Conservation (phyloP, 2,797 vertebrate species). For the Sebastes diaconus region DNA sequence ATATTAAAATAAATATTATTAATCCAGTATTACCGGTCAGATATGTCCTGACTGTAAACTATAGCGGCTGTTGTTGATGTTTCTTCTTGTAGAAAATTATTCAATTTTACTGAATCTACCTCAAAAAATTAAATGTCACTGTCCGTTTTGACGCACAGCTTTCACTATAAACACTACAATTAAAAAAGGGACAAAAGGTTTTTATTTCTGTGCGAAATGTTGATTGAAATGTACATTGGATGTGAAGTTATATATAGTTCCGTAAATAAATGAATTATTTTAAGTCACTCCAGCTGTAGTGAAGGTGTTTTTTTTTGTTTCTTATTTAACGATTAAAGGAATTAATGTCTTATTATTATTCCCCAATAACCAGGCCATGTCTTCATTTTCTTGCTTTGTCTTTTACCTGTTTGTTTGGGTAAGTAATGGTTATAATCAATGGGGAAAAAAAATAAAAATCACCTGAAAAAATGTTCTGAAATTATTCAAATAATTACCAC, state of each 20-base stretch:
- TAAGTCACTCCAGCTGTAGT: conserved; percentile 39
- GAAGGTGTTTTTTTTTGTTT: background rate
- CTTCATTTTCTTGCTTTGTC: background rate
- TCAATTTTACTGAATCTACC: conserved; percentile 73
- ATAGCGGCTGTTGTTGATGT: conserved; percentile 19
- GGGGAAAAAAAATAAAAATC: background rate
- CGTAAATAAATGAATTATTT: conserved; percentile 75
- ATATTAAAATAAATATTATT: background rate
- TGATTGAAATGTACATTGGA: conserved; percentile 57
- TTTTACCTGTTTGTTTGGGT: background rate
- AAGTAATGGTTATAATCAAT: background rate
- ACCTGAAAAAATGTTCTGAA: background rate
- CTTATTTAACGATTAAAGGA: background rate
- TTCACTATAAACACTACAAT: conserved; percentile 14
- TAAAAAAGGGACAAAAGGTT: background rate
- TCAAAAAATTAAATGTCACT: conserved; percentile 64
- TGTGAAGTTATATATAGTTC: conserved; percentile 70
- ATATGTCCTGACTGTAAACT: background rate
- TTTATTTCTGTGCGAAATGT: conserved; percentile 37
- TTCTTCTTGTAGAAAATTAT: conserved; percentile 6
- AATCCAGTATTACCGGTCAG: background rate
- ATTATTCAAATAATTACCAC: background rate
- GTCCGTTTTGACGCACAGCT: conserved; percentile 42
- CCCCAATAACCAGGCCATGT: background rate
- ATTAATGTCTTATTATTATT: background rate